Conservation (phyloP, 2,113 vertebrate genomes). For the Antechinus stuartii region DNA sequence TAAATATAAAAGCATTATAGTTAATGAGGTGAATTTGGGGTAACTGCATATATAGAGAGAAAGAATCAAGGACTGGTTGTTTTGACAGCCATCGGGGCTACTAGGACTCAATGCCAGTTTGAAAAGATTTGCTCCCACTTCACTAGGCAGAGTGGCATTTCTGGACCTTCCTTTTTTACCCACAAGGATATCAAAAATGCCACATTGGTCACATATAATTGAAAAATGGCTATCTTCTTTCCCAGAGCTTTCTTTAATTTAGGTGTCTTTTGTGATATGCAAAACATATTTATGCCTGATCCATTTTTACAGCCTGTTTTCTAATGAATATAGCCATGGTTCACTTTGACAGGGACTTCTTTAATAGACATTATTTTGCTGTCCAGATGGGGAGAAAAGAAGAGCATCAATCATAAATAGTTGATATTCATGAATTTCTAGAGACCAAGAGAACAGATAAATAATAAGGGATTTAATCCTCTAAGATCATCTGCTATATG, state of each 20-base stretch:
- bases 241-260: conserved; percentile 80
- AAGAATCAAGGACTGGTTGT: conserved; percentile 73
- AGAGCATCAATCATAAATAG: conserved; percentile 68
- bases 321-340: conserved; percentile 63
- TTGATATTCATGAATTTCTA: conserved; percentile 60
- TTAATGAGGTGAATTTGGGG: conserved; percentile 71
- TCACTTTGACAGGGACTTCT: conserved; percentile 42
- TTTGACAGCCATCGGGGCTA: conserved; percentile 61
- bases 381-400: conserved; percentile 58
- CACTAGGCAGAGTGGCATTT: conserved; percentile 69
- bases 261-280: conserved; percentile 71
- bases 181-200: conserved; percentile 78
- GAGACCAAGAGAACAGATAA: conserved; percentile 46
- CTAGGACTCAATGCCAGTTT: conserved; percentile 65
- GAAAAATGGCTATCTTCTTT: conserved; percentile 81
- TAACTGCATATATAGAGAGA: conserved; percentile 68
- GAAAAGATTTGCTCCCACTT: conserved; percentile 75
- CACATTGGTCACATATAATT: conserved; percentile 80
- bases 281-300: conserved; percentile 76
- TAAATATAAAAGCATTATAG: conserved; percentile 69
- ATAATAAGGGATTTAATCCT: not conserved
- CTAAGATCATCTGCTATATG: conserved; percentile 30
- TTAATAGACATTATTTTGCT: conserved; percentile 55
- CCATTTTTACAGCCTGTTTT: conserved; percentile 76
- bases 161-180: conserved; percentile 70